Evolutionary conservation across 2,888 invertebrate genomes (phyloP).

Genomic region (Orthonevra nobilis): DNA sequence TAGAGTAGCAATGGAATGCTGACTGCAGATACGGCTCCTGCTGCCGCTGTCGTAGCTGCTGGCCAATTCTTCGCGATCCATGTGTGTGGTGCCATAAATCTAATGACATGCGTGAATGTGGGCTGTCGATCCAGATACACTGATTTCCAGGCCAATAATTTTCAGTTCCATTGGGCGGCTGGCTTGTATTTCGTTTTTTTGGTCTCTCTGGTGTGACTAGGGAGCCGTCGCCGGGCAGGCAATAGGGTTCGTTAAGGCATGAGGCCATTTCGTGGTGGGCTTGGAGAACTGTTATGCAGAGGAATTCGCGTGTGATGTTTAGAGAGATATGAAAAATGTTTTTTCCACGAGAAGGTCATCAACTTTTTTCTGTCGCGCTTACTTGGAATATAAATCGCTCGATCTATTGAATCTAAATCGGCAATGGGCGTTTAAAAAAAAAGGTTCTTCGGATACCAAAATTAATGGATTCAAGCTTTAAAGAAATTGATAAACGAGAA

Average conservation of each 20-base stretch:
- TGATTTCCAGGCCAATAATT: slow-evolving; percentile 44
- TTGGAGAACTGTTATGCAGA: slow-evolving; percentile 1
- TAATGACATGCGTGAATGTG: slow-evolving; percentile 68
- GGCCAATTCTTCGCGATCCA: background rate
- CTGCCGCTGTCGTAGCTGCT: slow-evolving; percentile 16
- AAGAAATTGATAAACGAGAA: too few species aligned
- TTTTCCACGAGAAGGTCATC: slow-evolving; percentile 50
- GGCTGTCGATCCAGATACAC: slow-evolving; percentile 59
- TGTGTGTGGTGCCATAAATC: slow-evolving; percentile 66
- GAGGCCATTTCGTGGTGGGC: slow-evolving; percentile 17
- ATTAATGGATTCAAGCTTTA: too few species aligned
- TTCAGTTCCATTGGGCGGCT: slow-evolving; percentile 23
- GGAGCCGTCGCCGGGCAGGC: slow-evolving; percentile 5
- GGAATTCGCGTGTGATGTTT: slow-evolving; percentile 50
- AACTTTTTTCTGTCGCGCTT: slow-evolving; percentile 15
- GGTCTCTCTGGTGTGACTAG: background rate
- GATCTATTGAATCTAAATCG: too few species aligned
- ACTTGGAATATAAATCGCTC: too few species aligned
- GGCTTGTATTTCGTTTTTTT: background rate
- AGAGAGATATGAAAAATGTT: slow-evolving; percentile 42
- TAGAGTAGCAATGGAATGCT: slow-evolving; percentile 47
- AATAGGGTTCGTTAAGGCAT: slow-evolving; percentile 33
- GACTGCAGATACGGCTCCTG: slow-evolving; percentile 39
- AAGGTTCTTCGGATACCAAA: too few species aligned
- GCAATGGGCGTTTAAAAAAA: too few species aligned